Percentiles rank a stretch among this genome's conserved stretches.
phyloP scores from a whole-genome alignment of 2,797 vertebrate species.

The Aratinga solstitialis region DNA sequence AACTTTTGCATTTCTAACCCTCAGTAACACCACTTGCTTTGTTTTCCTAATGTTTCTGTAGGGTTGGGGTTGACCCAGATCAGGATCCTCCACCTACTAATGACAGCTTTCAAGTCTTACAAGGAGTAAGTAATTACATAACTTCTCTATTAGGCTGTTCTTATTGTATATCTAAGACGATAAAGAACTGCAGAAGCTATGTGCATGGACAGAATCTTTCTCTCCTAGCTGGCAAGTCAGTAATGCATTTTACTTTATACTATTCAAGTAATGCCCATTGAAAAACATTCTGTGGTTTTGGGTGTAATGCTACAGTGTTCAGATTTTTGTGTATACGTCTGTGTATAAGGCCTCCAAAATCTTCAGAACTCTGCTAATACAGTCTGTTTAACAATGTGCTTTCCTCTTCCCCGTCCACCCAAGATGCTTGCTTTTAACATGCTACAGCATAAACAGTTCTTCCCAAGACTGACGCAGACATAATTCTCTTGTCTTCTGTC shows the following conservation, averaged over 20 bases:
- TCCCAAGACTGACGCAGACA: not conserved
- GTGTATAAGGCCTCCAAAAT: not conserved
- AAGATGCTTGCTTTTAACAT: not conserved
- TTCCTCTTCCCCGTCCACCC: not conserved
- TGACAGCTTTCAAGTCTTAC: slow-evolving; percentile 97
- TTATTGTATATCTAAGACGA: not conserved
- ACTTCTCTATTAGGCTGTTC: slow-evolving; percentile 24
- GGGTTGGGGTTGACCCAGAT: slow-evolving; percentile 96
- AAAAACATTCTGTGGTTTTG: not conserved
- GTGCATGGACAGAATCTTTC: not conserved
- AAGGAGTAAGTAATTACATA: slow-evolving; percentile 86
- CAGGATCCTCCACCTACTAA: slow-evolving; percentile 89
- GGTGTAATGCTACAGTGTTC: rapidly evolving
- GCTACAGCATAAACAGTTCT: not conserved
- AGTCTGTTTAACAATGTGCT: not conserved
- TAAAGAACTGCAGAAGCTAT: not conserved
- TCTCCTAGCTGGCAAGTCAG: not conserved
- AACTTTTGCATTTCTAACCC: not conserved
- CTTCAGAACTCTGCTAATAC: not conserved
- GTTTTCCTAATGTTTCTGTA: slow-evolving; percentile 68
- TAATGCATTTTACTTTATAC: not conserved
- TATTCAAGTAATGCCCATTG: not conserved
- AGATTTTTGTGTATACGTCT: not conserved
- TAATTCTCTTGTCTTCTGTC: not conserved
- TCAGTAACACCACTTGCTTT: slow-evolving; percentile 47